Evolutionary conservation across 2,888 invertebrate species (phyloP).

Genomic region (Venusia cambrica): DNA sequence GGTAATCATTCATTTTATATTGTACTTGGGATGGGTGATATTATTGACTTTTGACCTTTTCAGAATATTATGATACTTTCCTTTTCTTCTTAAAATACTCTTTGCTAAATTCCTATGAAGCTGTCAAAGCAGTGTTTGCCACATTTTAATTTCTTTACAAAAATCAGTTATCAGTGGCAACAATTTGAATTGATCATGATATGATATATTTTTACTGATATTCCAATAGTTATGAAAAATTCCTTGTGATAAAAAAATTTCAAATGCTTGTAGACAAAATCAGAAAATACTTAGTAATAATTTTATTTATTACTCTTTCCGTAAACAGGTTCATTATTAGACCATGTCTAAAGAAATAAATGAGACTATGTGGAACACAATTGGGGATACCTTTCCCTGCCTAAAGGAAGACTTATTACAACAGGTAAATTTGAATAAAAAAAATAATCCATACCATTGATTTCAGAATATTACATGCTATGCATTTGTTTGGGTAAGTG

Average conservation of each 20-base stretch:
- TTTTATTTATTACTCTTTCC: conserved; percentile 32
- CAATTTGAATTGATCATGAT: too few species aligned
- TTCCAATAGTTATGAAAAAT: conserved; percentile 9
- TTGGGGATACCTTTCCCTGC: conserved; percentile 35
- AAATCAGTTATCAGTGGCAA: too few species aligned
- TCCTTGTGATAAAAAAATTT: conserved; percentile 1
- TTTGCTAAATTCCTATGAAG: conserved; percentile 1
- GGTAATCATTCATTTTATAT: too few species aligned
- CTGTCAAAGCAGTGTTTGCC: conserved; percentile 4
- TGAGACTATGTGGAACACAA: conserved; percentile 28
- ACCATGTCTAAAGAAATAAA: conserved; percentile 32
- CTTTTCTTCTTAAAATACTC: too few species aligned
- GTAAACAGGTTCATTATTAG: conserved; percentile 21
- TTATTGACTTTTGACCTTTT: too few species aligned
- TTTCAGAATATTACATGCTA: too few species aligned
- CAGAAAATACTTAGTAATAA: conserved; percentile 21
- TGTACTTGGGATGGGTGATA: too few species aligned
- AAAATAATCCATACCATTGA: too few species aligned
- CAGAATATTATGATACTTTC: too few species aligned
- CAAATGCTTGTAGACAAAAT: conserved; percentile 18
- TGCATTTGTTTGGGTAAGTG: too few species aligned
- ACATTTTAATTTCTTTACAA: too few species aligned
- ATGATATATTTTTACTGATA: too few species aligned
- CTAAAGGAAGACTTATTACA: conserved; percentile 21
- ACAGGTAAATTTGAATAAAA: conserved; percentile 29